Evolutionary conservation across 2,797 vertebrate species (phyloP).

Genomic region (Gymnoscopelus microlampas): DNA sequence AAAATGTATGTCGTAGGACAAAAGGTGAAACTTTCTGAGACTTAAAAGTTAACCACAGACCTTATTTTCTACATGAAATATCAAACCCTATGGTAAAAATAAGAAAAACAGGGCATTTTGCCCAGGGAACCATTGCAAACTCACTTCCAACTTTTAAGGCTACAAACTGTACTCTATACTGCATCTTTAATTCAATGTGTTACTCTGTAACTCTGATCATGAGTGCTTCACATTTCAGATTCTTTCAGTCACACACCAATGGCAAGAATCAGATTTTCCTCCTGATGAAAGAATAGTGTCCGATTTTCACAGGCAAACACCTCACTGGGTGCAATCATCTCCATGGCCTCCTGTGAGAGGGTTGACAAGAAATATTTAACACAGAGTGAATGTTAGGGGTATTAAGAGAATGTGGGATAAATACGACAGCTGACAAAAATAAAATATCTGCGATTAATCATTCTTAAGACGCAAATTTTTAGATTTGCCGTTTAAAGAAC

Average conservation of each 20-base stretch:
- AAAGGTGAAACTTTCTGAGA: background rate
- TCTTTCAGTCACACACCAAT: constrained; percentile 55
- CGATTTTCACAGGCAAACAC: constrained; percentile 75
- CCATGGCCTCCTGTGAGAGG: constrained; percentile 57
- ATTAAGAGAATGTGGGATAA: too few relatives aligned
- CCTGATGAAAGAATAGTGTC: constrained; percentile 68
- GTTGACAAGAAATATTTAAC: background rate
- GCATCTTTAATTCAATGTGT: too few relatives aligned
- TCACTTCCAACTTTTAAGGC: background rate
- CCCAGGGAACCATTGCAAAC: background rate
- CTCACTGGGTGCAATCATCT: constrained; percentile 45
- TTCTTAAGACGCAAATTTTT: background rate
- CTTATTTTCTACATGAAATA: too few relatives aligned
- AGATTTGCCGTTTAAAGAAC: background rate
- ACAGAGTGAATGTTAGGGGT: too few relatives aligned
- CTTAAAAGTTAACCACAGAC: too few relatives aligned
- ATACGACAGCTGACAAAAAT: too few relatives aligned
- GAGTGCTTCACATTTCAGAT: too few relatives aligned
- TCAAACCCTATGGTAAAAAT: background rate
- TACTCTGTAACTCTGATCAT: too few relatives aligned
- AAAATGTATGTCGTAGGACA: too few relatives aligned
- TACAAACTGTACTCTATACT: too few relatives aligned
- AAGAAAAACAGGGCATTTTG: background rate
- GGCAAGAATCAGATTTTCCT: constrained; percentile 69
- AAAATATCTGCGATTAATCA: background rate